These are phyloP conservation scores for Aphrophora alni DNA, from an alignment of 2,888 invertebrate genomes.

Conservation along the genomic window DNA sequence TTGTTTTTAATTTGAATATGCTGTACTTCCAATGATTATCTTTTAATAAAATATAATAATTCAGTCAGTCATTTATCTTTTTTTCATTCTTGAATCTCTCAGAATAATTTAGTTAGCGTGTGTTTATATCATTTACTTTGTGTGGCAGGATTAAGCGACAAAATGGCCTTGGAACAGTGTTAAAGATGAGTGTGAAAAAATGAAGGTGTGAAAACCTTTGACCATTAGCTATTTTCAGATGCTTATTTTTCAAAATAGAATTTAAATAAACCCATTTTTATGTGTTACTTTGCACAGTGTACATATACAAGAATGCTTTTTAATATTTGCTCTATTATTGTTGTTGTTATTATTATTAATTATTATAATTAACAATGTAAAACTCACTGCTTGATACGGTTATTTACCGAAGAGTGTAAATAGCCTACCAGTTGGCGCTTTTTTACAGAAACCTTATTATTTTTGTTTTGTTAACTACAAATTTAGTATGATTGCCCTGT, in stretches of 20 bases:
- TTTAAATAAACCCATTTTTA: neutral
- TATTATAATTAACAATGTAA: neutral
- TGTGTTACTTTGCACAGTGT: constrained; percentile 31
- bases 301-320: constrained; percentile 23
- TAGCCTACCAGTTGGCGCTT: neutral
- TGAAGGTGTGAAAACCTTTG: neutral
- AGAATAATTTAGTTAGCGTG: neutral
- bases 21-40: too few relatives aligned
- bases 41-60: too few relatives aligned
- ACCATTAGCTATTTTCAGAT: neutral
- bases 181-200: neutral
- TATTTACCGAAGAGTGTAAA: neutral
- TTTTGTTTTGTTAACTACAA: neutral
- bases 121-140: neutral
- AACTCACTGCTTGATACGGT: neutral
- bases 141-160: neutral
- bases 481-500: neutral
- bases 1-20: too few relatives aligned
- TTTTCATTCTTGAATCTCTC: neutral
- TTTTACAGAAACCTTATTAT: neutral
- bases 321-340: constrained; percentile 19
- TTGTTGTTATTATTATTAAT: neutral
- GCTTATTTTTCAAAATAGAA: neutral
- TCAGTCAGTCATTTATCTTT: too few relatives aligned
- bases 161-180: neutral